Evolutionary conservation across 1,140 invertebrate species (phyloP), one percentile per base, ranked within the genome.

Genomic region (Drosophila prosaltans): DNA sequence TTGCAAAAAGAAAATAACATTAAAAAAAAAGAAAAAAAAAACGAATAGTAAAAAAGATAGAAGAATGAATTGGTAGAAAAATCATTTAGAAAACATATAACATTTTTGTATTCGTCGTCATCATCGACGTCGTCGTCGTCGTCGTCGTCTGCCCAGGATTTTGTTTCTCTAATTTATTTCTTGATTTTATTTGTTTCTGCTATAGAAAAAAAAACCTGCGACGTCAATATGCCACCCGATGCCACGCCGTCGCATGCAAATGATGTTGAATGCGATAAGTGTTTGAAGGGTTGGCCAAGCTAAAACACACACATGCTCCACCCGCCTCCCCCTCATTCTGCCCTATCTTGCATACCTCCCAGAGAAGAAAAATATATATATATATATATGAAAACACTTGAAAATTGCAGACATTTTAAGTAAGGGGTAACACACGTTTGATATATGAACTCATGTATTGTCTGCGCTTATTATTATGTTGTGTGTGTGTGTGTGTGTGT

Each of bases 211-310:
- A 70, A 70, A 72, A 82, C 64, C 77, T 24, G n/a, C 24, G 45
- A 51, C 9, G 45, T 21, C 21, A n/a, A 43, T 16, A 16, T 43
- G 41, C 41, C 41, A 43, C 6, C 32, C 32, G 32, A 36, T n/a
- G 41, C 41, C 11, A n/a, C 45, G 21, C 8, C 24, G 45, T 51
- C 69, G 78, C 84, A 88, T 88, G 83, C 83, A 88, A 88, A 88
- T 88, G 83, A 88, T 88, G 80, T 80, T 89, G 84, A 89, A 80
- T 83, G 77, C 83, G 84, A 89, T 88, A 88, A 88, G 83, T 88
- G 83, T 89, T 86, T 74, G 65, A 80, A 88, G 80, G 84, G 80
- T 89, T 86, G 83, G 70, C 51, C 58, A 65, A 21, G 43, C 54
- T 39, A 16, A 28, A 24, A 24, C 45, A 48, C 45, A 48, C 45